These are phyloP conservation scores for Tamias sibiricus DNA, from an alignment of 2,113 vertebrate species.

Conservation along the genomic window DNA sequence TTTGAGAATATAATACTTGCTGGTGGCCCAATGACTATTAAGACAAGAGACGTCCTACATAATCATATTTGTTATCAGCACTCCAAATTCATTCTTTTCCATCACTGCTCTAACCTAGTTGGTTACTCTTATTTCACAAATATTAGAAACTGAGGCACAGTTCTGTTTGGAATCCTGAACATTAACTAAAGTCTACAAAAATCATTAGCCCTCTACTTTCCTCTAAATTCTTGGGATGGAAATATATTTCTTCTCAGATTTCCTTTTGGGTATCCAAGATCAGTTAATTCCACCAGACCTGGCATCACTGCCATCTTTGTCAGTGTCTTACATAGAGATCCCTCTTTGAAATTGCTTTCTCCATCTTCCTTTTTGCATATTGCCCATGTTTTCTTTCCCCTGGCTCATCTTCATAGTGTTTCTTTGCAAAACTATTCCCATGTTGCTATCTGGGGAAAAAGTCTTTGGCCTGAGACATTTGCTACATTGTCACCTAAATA, in stretches of 20 bases:
- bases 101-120: not conserved
- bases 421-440: not conserved
- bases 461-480: not conserved
- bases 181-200: not conserved
- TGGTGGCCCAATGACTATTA: not conserved
- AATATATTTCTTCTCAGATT: not conserved
- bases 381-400: not conserved
- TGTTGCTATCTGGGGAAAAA: not conserved
- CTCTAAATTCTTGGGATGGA: not conserved
- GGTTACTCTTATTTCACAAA: not conserved
- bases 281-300: not conserved
- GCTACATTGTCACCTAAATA: not conserved
- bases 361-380: not conserved
- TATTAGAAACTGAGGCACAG: not conserved
- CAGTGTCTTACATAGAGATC: not conserved
- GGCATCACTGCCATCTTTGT: not conserved
- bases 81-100: not conserved
- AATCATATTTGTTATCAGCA: not conserved
- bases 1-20: not conserved
- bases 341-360: slow-evolving; percentile 4
- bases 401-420: not conserved
- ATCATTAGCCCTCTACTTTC: not conserved
- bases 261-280: not conserved
- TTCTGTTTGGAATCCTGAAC: slow-evolving; percentile 19
- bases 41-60: not conserved